A percentile compares a stretch with the other conserved stretches of the same genome.
Conservation (phyloP, 1,140 invertebrate species). For the Drosophila melanogaster region Release_6_plus_ISO1_MT NT_033777.3:5294501-5295000, state of each 20-base stretch:
- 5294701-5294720: constrained; percentile 19
- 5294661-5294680: constrained; percentile 69
- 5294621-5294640: constrained; percentile 92
- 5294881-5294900: constrained; percentile 51
- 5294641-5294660: constrained; percentile 77
- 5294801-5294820: constrained; percentile 78
- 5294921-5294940: constrained; percentile 35
- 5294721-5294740: constrained; percentile 13
- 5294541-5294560: constrained; percentile 94
- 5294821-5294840: constrained; percentile 82
- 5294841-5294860: constrained; percentile 84
- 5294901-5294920: constrained; percentile 28
- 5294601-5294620: constrained; percentile 95
- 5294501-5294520: constrained; percentile 90
- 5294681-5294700: constrained; percentile 32
- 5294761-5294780: constrained; percentile 66
- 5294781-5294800: constrained; percentile 75
- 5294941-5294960: constrained; percentile 13
- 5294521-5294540: constrained; percentile 92
- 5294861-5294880: constrained; percentile 84
- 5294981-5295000: constrained; percentile 46
- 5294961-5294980: constrained; percentile 36
- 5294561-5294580: constrained; percentile 85
- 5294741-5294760: constrained; percentile 23
- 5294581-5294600: constrained; percentile 86